A percentile compares a stretch with the other conserved stretches of the same genome.
Conservation (phyloP, 2,797 vertebrate species). For the Austrolebias charrua region DNA sequence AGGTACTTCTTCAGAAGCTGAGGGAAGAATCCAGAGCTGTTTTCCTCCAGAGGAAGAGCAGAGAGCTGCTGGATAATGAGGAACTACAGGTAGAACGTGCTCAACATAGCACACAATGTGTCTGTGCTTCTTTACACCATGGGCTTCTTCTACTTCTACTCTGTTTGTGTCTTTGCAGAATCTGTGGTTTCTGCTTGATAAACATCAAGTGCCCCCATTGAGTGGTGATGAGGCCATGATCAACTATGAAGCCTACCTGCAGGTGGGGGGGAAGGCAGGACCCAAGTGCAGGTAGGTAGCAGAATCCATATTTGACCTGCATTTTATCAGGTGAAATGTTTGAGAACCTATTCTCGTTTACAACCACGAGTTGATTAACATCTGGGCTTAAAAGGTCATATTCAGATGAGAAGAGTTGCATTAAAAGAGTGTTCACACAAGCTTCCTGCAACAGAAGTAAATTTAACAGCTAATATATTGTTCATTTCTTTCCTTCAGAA, state of each 20-base stretch:
- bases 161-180: conserved; percentile 76
- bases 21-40: conserved; percentile 97
- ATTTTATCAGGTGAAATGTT: no score
- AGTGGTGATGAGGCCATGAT: conserved; percentile 97
- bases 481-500: conserved; percentile 70
- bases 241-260: conserved; percentile 93
- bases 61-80: conserved; percentile 96
- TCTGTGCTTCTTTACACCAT: not conserved
- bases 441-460: no score
- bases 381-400: no score
- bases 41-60: conserved; percentile 98
- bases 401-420: no score
- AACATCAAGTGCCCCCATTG: conserved; percentile 93
- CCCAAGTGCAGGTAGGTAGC: conserved; percentile 90
- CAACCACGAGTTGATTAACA: no score
- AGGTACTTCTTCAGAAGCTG: conserved; percentile 93
- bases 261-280: conserved; percentile 92
- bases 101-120: not conserved
- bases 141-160: not conserved
- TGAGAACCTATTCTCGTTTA: no score
- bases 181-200: conserved; percentile 96
- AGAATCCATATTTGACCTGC: no score
- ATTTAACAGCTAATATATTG: not conserved
- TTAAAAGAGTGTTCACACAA: no score
- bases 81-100: conserved; percentile 87